A percentile compares a stretch with the other conserved stretches of the same genome.
phyloP scores from a whole-genome alignment of 2,888 invertebrate species.

The Spatulosminthurus flaviceps region DNA sequence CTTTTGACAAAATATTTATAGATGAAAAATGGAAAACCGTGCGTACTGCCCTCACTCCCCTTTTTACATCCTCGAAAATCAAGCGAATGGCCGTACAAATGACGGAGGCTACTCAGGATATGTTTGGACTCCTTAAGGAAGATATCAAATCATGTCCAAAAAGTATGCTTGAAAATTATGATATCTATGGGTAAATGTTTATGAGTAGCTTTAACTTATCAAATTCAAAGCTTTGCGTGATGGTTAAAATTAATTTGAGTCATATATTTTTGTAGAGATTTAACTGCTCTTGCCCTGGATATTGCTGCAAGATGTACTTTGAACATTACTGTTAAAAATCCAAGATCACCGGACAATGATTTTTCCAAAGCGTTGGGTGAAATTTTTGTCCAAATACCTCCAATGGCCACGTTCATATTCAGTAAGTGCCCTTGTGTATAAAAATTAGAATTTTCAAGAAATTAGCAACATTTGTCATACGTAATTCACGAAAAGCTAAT shows the following conservation, averaged over 20 bases:
- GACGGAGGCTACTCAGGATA: slow-evolving; percentile 28
- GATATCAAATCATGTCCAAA: not conserved
- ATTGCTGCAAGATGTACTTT: not conserved
- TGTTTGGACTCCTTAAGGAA: slow-evolving; percentile 37
- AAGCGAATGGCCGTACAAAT: slow-evolving; percentile 46
- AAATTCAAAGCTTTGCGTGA: too few species aligned
- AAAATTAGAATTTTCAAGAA: too few species aligned
- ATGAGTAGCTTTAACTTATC: too few species aligned
- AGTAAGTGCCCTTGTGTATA: not conserved
- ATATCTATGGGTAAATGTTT: not conserved
- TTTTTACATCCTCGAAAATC: slow-evolving; percentile 50
- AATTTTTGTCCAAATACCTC: slow-evolving; percentile 47
- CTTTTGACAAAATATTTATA: slow-evolving; percentile 1
- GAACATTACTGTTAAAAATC: slow-evolving; percentile 44
- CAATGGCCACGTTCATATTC: not conserved
- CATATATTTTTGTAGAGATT: too few species aligned
- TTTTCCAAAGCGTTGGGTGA: slow-evolving; percentile 54
- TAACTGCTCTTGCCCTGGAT: not conserved
- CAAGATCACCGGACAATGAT: slow-evolving; percentile 57
- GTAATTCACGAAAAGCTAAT: too few species aligned
- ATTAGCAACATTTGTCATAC: too few species aligned
- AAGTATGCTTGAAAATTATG: not conserved
- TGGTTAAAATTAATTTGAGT: too few species aligned
- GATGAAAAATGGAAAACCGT: slow-evolving; percentile 53
- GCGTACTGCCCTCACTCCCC: slow-evolving; percentile 45